These are phyloP conservation scores for Pantherophis vulpinus DNA, from an alignment of 2,797 vertebrate species.

Conservation along the genomic window DNA sequence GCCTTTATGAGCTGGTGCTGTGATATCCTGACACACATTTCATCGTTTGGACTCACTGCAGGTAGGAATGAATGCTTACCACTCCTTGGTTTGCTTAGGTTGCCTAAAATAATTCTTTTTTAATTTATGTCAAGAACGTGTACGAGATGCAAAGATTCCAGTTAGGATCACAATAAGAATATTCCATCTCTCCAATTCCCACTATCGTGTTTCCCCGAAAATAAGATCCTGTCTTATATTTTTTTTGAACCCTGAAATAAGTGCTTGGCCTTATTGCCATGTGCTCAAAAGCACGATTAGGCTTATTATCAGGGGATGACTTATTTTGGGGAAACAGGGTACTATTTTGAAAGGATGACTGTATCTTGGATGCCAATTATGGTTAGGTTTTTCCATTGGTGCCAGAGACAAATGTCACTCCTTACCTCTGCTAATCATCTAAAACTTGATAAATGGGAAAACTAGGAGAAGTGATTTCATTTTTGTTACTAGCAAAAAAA, in stretches of 20 bases:
- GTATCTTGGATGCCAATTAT: not conserved
- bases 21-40: not conserved
- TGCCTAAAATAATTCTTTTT: not conserved
- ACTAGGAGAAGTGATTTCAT: not conserved
- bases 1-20: not conserved
- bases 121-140: not conserved
- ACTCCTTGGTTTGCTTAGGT: not conserved
- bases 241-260: too few species aligned
- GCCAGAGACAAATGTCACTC: not conserved
- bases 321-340: too few species aligned
- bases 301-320: too few species aligned
- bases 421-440: not conserved
- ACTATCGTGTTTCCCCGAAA: too few species aligned
- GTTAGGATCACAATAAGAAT: not conserved
- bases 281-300: too few species aligned
- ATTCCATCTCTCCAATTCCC: too few species aligned
- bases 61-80: not conserved
- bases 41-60: not conserved
- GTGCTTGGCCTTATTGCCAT: too few species aligned
- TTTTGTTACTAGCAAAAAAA: not conserved
- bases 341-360: not conserved
- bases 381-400: not conserved
- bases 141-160: not conserved
- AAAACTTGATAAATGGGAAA: not conserved
- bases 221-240: too few species aligned